Evolutionary conservation across 2,797 vertebrate genomes (phyloP).

Genomic region (Xiphophorus birchmanni): DNA sequence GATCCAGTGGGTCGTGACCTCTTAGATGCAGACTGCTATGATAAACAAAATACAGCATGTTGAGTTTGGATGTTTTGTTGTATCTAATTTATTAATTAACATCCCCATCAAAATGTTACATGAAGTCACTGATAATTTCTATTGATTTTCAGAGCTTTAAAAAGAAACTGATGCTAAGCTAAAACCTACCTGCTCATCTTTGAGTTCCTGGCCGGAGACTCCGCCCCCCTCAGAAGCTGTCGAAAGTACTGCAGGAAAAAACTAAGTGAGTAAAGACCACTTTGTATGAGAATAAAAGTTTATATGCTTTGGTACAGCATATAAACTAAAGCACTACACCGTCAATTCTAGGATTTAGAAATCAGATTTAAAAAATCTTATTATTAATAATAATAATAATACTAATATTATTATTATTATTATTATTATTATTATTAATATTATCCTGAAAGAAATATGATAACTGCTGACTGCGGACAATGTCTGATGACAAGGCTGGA

Average conservation of each 20-base stretch:
- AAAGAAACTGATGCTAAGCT: background rate
- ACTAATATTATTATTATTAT: too few species aligned
- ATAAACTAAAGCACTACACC: background rate
- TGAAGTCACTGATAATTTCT: background rate
- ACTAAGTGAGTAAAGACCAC: background rate
- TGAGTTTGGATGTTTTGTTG: background rate
- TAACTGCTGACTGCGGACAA: too few species aligned
- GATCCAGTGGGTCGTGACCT: background rate
- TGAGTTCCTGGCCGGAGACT: constrained; percentile 94
- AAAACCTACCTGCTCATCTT: constrained; percentile 90
- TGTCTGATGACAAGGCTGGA: too few species aligned
- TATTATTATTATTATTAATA: too few species aligned
- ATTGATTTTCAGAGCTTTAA: background rate
- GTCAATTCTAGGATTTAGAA: constrained; percentile 10
- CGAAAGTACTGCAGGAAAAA: constrained; percentile 88
- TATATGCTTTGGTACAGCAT: background rate
- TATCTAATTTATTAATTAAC: background rate
- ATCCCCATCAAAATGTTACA: background rate
- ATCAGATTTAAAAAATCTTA: background rate
- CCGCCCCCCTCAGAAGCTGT: constrained; percentile 92
- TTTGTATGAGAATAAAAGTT: too few species aligned
- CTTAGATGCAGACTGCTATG: background rate
- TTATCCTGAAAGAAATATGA: too few species aligned
- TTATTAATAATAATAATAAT: too few species aligned
- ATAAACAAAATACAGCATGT: background rate